Evolutionary conservation across 2,113 vertebrate species (phyloP), one percentile per base, ranked within the genome.

Genomic region (Channa maculata): DNA sequence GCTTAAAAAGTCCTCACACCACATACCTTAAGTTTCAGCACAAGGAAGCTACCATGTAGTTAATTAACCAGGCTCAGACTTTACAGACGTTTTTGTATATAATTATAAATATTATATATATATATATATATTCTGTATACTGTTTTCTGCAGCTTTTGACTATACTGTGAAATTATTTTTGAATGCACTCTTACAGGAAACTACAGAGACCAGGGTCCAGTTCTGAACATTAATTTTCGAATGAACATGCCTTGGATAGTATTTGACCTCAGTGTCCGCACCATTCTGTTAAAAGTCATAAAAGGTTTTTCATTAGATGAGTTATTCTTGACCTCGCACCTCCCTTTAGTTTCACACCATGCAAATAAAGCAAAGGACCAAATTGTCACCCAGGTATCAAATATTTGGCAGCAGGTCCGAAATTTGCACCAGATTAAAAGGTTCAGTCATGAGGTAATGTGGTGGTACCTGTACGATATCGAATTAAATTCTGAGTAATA

Each of bases 111-210:
- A 53, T 54, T 52, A 4, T 74, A 54, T 61, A 24, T 24, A 74
- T 52, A 4, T 74, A 54, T 61, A 24, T 24, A 74, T 38, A 74
- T 65, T 79, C 58, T 76, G 48, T 63, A 86, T 82, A 66, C 52
- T 49, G 81, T 86, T 85, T 79, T 82, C 34, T 33, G 82, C 50
- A 80, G 66, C 69, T 75, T 84, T 80, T 61, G 12, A 75, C 46
- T 86, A 86, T 83, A 93, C 92, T 94, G 94, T 94, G 94, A 94
- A 93, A 80, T 79, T 11, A 71, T 76, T 61, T 50, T 74, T 75
- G 64, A 85, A 84, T 93, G 92, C 89, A 92, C 92, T 94, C 79
- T 80, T 68, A 72, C 82, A 78, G 71, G 14, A 76, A 60, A 72
- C 15, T 60, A 69, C 43, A 51, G 11, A 64, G 80, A 77, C 50